Evolutionary conservation across 2,113 vertebrate species (phyloP).

Genomic region (Lamprologus speciosus): DNA sequence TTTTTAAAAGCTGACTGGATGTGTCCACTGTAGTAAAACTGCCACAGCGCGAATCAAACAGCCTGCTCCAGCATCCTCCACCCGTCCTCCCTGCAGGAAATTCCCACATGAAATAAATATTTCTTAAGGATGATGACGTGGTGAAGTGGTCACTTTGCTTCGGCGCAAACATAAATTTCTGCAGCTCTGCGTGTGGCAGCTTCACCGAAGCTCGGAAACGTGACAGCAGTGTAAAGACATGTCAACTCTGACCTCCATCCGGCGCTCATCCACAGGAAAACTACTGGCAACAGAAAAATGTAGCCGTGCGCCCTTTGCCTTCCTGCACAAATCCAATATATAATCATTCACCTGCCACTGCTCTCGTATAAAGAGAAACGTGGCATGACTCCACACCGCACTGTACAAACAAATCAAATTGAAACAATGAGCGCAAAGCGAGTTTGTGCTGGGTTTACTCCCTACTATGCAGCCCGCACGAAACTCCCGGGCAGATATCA

Average conservation of each 20-base stretch:
- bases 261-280: not conserved
- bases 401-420: not conserved
- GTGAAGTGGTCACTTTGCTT: not conserved
- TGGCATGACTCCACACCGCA: not conserved
- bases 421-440: not conserved
- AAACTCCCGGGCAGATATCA: not conserved
- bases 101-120: not conserved
- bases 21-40: not conserved
- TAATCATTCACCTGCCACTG: not conserved
- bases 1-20: not conserved
- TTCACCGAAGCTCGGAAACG: not conserved
- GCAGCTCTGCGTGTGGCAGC: not conserved
- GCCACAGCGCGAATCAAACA: not conserved
- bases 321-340: not conserved
- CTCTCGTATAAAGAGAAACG: not conserved
- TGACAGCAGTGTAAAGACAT: not conserved
- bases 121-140: not conserved
- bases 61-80: not conserved
- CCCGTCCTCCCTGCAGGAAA: not conserved
- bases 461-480: not conserved
- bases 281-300: not conserved
- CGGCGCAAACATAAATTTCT: not conserved
- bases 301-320: not conserved
- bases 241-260: conserved; percentile 23
- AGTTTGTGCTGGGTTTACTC: not conserved